These are phyloP conservation scores for Helogale parvula DNA, from an alignment of 2,113 vertebrate species.

Conservation along the genomic window DNA sequence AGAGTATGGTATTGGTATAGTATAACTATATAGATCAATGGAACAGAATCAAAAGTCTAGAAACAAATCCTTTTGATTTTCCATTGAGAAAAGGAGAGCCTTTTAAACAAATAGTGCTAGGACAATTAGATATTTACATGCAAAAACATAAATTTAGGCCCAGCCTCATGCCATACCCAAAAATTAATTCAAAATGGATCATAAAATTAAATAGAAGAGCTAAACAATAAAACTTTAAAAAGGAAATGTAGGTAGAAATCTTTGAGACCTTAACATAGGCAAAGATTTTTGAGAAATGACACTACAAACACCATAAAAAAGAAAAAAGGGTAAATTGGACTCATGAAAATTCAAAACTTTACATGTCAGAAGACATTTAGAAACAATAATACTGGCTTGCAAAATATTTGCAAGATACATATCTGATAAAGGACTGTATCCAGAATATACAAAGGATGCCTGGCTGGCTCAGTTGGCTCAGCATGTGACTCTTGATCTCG, in stretches of 20 bases:
- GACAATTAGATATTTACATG: neutral
- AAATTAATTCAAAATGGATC: neutral
- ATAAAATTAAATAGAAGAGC: neutral
- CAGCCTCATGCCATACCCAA: neutral
- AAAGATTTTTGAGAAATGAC: neutral
- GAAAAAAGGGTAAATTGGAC: neutral
- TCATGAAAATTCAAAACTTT: slow-evolving; percentile 9
- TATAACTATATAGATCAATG: neutral
- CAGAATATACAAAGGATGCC: neutral
- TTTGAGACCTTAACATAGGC: neutral
- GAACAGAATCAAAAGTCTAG: neutral
- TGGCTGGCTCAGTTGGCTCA: neutral
- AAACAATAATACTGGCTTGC: neutral
- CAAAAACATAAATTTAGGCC: neutral
- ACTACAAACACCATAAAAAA: neutral
- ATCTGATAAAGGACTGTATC: neutral
- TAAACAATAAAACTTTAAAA: neutral
- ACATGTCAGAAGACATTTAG: neutral
- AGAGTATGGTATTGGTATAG: neutral
- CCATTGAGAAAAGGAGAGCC: neutral
- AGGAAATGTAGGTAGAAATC: neutral
- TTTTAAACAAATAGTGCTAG: neutral
- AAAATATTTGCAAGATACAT: neutral
- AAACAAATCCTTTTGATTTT: slow-evolving; percentile 23
- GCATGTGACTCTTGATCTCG: neutral